Base-by-base conservation (phyloP, 2,113 vertebrate genomes). In the Pollimyrus isidori region DNA sequence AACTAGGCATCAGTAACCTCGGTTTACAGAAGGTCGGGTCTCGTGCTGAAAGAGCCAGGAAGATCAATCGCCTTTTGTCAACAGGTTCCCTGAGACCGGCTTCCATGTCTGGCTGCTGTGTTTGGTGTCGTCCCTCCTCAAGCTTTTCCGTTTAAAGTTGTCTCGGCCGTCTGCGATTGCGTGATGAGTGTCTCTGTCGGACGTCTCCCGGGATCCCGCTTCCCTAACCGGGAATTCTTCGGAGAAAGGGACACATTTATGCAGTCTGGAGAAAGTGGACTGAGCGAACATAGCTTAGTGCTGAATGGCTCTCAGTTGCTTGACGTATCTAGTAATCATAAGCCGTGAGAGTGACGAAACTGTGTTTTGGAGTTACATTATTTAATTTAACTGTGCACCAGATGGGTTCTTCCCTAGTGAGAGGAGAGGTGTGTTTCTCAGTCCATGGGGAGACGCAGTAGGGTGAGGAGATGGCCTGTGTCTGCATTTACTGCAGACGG, bases 401-500 rank as follows among this genome's bases (percentile, higher is more conserved):
- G 26, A 6, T 30, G 69, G 53, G 50, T 80, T 89, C 80, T 87
- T 87, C 83, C 87, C 62, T 52, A 50, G 86, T 2, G 15, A 48
- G 88, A 65, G 23, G 88, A 90, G 85, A 88, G 56, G 48, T 58
- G 80, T 65, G 87, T 89, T 84, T 19, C 45, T 30, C 39, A 65
- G 83, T 84, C 56, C 62, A 73, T 86, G 87, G 58, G 30, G 53
- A 88, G 52, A 90, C 85, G 88, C 87, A 30, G 21, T 3, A 46
- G 45, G 84, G 48, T 52, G 46, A 26, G 7, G 80, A 80, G 30
- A 35, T 10, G 19, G 53, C 23, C 76, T 95, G 95, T 95, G 95
- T 95, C 95, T 96, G 94, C 92, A 95, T 96, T 94, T 94, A 93
- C 94, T 93, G 94, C 95, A 94, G 94, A 95, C 92, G 94, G 49